Evolutionary conservation across 2,797 vertebrate species (phyloP).

Genomic region (Diplodus sargus): DNA sequence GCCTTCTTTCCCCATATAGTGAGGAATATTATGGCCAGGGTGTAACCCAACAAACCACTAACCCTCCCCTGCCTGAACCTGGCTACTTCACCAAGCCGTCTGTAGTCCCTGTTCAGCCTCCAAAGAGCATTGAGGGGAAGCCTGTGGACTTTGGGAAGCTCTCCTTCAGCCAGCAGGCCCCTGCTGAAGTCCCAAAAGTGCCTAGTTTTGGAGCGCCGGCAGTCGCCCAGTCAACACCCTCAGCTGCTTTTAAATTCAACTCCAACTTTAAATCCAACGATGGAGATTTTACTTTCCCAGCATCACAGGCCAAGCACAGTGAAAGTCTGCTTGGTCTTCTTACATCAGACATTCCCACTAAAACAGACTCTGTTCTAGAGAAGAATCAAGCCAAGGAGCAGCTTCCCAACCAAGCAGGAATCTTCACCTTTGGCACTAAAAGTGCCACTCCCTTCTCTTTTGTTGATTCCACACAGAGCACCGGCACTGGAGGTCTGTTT

Average conservation of each 20-base stretch:
- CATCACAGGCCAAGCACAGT: conserved; percentile 87
- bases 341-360: conserved; percentile 90
- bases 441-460: conserved; percentile 83
- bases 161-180: conserved; percentile 87
- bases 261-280: conserved; percentile 98
- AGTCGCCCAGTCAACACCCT: conserved; percentile 79
- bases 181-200: conserved; percentile 87
- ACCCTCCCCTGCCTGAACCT: conserved; percentile 94
- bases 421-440: conserved; percentile 91
- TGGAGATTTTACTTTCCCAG: conserved; percentile 96
- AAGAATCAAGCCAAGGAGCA: conserved; percentile 79
- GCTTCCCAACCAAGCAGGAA: conserved; percentile 75
- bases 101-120: conserved; percentile 80
- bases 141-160: conserved; percentile 89
- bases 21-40: conserved; percentile 93
- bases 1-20: conserved; percentile 92
- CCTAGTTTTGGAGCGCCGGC: conserved; percentile 82
- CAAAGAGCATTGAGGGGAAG: conserved; percentile 89
- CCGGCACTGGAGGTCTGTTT: conserved; percentile 80
- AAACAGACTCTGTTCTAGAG: conserved; percentile 83
- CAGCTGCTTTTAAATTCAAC: conserved; percentile 94
- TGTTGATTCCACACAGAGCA: conserved; percentile 78
- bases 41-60: conserved; percentile 89
- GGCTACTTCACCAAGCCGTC: conserved; percentile 97
- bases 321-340: conserved; percentile 94